Evolutionary conservation across 1,140 invertebrate species (phyloP).

Genomic region (Heterodera schachtii): DNA sequence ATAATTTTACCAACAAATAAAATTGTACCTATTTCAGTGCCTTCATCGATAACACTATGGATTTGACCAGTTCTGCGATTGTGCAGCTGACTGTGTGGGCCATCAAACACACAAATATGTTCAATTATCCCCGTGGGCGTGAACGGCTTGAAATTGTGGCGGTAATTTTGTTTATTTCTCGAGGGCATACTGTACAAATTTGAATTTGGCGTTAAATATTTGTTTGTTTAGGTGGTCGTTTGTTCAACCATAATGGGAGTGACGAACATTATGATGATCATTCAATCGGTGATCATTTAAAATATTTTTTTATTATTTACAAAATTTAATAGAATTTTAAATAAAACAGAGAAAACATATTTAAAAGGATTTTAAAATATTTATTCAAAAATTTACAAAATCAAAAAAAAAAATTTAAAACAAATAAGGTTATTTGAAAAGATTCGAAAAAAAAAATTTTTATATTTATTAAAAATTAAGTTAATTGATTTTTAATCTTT

Average conservation of each 20-base stretch:
- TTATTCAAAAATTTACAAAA: no score
- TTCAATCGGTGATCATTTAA: constrained; percentile 45
- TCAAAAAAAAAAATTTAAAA: no score
- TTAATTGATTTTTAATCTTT: background rate
- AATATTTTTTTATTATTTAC: no score
- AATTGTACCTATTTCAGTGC: constrained; percentile 37
- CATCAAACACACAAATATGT: constrained; percentile 54
- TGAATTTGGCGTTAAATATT: no score
- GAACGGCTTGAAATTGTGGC: constrained; percentile 49
- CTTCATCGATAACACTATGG: constrained; percentile 52
- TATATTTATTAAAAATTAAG: background rate
- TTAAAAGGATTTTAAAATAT: background rate
- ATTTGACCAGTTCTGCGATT: constrained; percentile 30
- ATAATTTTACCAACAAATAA: background rate
- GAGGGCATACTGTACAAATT: no score
- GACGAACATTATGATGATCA: constrained; percentile 52
- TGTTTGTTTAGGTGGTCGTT: background rate
- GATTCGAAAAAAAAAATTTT: background rate
- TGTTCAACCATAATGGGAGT: constrained; percentile 31
- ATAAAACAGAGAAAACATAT: background rate
- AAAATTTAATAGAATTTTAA: background rate
- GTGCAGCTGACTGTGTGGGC: constrained; percentile 43
- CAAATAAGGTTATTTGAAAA: background rate
- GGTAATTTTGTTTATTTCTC: constrained; percentile 22
- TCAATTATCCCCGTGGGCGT: constrained; percentile 52